These are phyloP conservation scores for Dendrocopos noguchii DNA, from an alignment of 2,113 vertebrate species.

Conservation along the genomic window DNA sequence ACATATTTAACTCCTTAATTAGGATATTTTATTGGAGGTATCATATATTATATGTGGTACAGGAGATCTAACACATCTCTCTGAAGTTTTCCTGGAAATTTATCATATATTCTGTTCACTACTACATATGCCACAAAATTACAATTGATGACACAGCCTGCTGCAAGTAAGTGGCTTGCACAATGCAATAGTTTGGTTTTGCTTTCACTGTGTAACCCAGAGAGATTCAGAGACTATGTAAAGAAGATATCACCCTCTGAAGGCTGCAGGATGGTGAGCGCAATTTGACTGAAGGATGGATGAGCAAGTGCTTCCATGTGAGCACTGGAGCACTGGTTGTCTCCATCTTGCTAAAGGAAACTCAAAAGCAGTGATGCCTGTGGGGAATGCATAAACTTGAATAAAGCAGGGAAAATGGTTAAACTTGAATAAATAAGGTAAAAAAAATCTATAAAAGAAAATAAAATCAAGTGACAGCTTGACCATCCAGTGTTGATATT, in stretches of 20 bases:
- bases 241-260: background rate
- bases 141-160: rapidly evolving
- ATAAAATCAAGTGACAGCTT: constrained; percentile 40
- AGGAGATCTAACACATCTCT: background rate
- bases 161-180: background rate
- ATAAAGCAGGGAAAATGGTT: background rate
- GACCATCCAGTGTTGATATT: constrained; percentile 63
- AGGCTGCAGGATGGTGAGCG: background rate
- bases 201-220: background rate
- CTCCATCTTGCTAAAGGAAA: background rate
- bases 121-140: background rate
- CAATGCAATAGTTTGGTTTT: background rate
- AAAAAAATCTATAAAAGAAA: background rate
- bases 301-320: background rate
- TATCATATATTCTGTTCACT: background rate
- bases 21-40: background rate
- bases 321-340: rapidly evolving
- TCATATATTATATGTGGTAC: background rate
- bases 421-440: constrained; percentile 40
- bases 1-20: background rate
- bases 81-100: background rate
- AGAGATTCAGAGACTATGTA: rapidly evolving
- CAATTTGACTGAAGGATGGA: background rate
- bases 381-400: too few relatives aligned
- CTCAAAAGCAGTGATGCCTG: background rate